phyloP scores from a whole-genome alignment of 2,113 vertebrate genomes.

The Fregetta grallaria region DNA sequence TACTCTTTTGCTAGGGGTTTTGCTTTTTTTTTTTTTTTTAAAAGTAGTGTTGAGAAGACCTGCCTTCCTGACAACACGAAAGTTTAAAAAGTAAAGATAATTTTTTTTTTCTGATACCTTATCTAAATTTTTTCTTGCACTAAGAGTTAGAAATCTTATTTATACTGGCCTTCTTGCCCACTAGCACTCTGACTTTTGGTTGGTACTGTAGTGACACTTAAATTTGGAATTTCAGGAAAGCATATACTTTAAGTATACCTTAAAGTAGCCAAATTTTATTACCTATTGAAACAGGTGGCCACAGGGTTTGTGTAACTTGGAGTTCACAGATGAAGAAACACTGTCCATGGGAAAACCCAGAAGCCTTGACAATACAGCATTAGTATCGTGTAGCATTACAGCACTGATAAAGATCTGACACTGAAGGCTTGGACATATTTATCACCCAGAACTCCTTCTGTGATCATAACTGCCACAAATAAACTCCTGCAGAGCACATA shows the following conservation, averaged over 20 bases:
- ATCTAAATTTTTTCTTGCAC: not conserved
- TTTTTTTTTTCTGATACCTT: not conserved
- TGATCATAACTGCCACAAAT: constrained; percentile 26
- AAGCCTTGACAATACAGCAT: not conserved
- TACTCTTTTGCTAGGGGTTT: not conserved
- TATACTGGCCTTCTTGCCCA: not conserved
- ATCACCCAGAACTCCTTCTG: constrained; percentile 43
- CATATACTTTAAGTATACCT: not conserved
- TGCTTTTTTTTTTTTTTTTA: not conserved
- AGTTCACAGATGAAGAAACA: not conserved
- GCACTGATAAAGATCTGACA: not conserved
- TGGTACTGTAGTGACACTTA: not conserved
- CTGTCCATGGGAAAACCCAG: not conserved
- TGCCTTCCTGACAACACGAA: not conserved
- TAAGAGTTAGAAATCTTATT: not conserved
- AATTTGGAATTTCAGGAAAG: not conserved
- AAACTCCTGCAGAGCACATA: constrained; percentile 43
- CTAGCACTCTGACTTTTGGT: not conserved
- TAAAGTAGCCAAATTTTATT: not conserved
- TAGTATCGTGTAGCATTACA: not conserved
- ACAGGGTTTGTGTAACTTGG: not conserved
- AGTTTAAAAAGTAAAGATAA: not conserved
- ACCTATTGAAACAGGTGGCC: not conserved
- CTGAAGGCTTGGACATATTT: constrained; percentile 24
- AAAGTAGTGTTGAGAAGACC: not conserved